Evolutionary conservation across 2,888 invertebrate species (phyloP).

Genomic region (Agrotis segetum): DNA sequence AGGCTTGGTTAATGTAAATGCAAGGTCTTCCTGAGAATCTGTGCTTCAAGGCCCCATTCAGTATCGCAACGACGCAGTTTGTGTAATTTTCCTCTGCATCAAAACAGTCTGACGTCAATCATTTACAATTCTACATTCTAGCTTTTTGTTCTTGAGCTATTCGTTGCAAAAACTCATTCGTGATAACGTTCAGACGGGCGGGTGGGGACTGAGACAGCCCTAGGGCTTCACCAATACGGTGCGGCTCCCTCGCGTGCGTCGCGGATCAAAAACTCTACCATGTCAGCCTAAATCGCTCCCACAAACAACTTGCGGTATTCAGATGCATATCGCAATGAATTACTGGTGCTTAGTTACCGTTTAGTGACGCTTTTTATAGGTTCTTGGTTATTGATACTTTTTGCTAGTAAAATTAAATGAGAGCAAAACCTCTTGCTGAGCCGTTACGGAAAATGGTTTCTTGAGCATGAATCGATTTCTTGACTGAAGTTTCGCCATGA

Average conservation of each 20-base stretch:
- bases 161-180: slow-evolving; percentile 42
- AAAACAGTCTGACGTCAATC: slow-evolving; percentile 43
- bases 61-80: slow-evolving; percentile 15
- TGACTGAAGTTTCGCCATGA: slow-evolving; percentile 38
- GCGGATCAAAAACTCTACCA: slow-evolving; percentile 68
- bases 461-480: slow-evolving; percentile 32
- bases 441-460: slow-evolving; percentile 40
- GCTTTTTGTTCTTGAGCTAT: slow-evolving; percentile 45
- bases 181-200: slow-evolving; percentile 42
- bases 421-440: slow-evolving; percentile 54
- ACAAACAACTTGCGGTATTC: slow-evolving; percentile 72
- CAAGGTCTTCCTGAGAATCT: slow-evolving; percentile 26
- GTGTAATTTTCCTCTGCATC: slow-evolving; percentile 20
- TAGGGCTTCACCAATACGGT: slow-evolving; percentile 51
- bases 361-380: slow-evolving; percentile 69
- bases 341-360: slow-evolving; percentile 71
- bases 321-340: slow-evolving; percentile 71
- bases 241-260: slow-evolving; percentile 55
- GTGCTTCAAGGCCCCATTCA: slow-evolving; percentile 6
- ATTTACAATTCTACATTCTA: slow-evolving; percentile 46
- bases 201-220: slow-evolving; percentile 53
- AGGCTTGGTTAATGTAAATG: slow-evolving; percentile 23
- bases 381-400: slow-evolving; percentile 55
- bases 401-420: slow-evolving; percentile 50
- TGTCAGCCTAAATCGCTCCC: slow-evolving; percentile 73